Percentiles rank a stretch among this genome's conserved stretches.
phyloP scores from a whole-genome alignment of 92 coral and sea anemone species.

The Montipora capitata region DNA sequence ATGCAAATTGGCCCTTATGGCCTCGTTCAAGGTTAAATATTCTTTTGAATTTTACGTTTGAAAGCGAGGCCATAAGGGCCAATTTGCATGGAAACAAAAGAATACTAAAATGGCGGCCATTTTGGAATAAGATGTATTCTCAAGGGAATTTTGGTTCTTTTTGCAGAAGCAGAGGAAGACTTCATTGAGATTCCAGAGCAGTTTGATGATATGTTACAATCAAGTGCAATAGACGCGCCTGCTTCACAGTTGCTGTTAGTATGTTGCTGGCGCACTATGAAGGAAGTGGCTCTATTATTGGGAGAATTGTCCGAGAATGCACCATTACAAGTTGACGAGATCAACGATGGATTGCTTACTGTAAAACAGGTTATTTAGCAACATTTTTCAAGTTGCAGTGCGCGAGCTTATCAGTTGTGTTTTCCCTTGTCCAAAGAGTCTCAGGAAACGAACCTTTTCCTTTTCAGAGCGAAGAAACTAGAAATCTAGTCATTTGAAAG shows the following conservation, averaged over 20 bases:
- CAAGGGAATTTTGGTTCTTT: background rate
- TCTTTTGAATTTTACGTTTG: too few species aligned
- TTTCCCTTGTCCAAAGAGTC: too few species aligned
- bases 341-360: conserved; percentile 60
- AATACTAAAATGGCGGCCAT: too few species aligned
- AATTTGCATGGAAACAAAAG: too few species aligned
- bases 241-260: conserved; percentile 90
- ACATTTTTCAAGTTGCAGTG: too few species aligned
- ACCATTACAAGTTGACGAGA: conserved; percentile 54
- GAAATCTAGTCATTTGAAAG: too few species aligned
- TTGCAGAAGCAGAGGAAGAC: conserved; percentile 15
- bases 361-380: conserved; percentile 66
- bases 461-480: too few species aligned
- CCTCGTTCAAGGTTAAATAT: too few species aligned
- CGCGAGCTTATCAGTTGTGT: too few species aligned
- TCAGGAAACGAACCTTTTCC: too few species aligned
- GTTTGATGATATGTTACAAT: conserved; percentile 21
- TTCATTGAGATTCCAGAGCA: background rate
- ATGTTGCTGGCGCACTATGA: conserved; percentile 99
- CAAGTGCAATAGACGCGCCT: conserved; percentile 70
- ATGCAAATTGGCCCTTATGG: too few species aligned
- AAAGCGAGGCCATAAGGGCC: too few species aligned
- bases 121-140: background rate
- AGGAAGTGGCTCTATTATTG: conserved; percentile 94
- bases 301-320: conserved; percentile 91